A percentile compares a stretch with the other conserved stretches of the same genome.
phyloP scores from a whole-genome alignment of 2,888 invertebrate species.

The Heliconius aoede region DNA sequence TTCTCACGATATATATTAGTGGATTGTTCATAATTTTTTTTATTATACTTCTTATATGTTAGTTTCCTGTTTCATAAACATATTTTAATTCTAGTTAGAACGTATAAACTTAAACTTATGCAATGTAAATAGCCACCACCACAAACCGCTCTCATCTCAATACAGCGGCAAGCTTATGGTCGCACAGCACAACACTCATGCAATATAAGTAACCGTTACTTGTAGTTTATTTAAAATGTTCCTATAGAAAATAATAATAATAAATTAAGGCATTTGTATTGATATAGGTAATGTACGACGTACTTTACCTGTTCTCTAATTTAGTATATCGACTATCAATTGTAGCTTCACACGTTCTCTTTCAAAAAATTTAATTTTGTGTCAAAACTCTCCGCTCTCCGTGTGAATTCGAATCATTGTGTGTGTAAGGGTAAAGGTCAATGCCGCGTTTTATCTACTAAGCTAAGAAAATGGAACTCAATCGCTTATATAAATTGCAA shows the following conservation, averaged over 20 bases:
- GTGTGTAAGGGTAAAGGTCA: too few relatives aligned
- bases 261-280: too few relatives aligned
- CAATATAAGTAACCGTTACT: background rate
- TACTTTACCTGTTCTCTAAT: too few relatives aligned
- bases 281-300: too few relatives aligned
- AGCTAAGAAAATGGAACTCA: too few relatives aligned
- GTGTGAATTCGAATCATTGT: too few relatives aligned
- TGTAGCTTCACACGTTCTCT: background rate
- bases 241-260: background rate
- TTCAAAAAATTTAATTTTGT: background rate
- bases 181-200: slow-evolving; percentile 10
- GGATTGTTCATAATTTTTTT: background rate
- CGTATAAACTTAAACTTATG: background rate
- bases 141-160: slow-evolving; percentile 12
- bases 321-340: background rate
- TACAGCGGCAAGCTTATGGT: slow-evolving; percentile 27
- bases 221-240: background rate
- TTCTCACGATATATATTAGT: background rate
- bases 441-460: too few relatives aligned
- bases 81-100: background rate
- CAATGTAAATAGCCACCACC: slow-evolving; percentile 1
- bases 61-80: background rate
- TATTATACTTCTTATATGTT: background rate
- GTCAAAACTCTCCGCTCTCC: background rate
- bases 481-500: slow-evolving; percentile 9